Evolutionary conservation across 2,797 vertebrate species (phyloP).

Genomic region (Acanthiza pusilla): DNA sequence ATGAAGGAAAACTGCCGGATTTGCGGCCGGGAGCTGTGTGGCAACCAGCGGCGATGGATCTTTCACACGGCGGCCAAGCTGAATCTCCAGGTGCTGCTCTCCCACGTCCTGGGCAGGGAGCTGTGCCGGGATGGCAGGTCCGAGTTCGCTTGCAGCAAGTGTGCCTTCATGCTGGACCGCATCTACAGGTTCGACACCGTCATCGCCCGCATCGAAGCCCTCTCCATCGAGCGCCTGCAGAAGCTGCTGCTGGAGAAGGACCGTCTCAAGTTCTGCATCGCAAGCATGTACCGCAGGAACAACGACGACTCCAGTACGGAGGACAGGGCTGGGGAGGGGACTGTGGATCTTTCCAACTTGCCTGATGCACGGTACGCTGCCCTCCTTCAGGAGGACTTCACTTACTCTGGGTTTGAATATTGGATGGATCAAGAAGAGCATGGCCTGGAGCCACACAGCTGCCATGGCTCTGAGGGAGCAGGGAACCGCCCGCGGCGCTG

Average conservation of each 20-base stretch:
- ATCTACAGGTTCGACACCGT: slow-evolving; percentile 90
- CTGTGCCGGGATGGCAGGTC: slow-evolving; percentile 86
- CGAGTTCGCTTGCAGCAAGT: slow-evolving; percentile 97
- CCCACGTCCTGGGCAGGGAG: slow-evolving; percentile 88
- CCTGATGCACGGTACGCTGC: slow-evolving; percentile 80
- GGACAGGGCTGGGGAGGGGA: slow-evolving; percentile 49
- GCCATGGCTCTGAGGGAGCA: slow-evolving; percentile 66
- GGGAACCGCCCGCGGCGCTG: slow-evolving; percentile 80
- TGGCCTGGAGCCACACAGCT: slow-evolving; percentile 70
- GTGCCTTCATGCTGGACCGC: slow-evolving; percentile 95
- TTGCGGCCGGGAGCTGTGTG: slow-evolving; percentile 90
- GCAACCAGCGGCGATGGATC: slow-evolving; percentile 96
- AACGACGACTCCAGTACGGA: slow-evolving; percentile 71
- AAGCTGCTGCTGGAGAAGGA: slow-evolving; percentile 91
- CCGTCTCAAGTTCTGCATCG: slow-evolving; percentile 87
- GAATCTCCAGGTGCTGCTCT: slow-evolving; percentile 92
- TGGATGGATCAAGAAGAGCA: slow-evolving; percentile 86
- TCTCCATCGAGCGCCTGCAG: slow-evolving; percentile 88
- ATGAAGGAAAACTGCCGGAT: slow-evolving; percentile 91
- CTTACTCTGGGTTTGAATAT: slow-evolving; percentile 87
- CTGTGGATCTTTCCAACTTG: slow-evolving; percentile 77
- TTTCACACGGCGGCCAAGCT: slow-evolving; percentile 91
- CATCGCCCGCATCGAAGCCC: slow-evolving; percentile 86
- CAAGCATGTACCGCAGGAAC: slow-evolving; percentile 84
- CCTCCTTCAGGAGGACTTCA: slow-evolving; percentile 88